Percentiles rank a stretch among this genome's conserved stretches.
Conservation (phyloP, 92 coral and sea anemone genomes). For the Metridium senile region DNA sequence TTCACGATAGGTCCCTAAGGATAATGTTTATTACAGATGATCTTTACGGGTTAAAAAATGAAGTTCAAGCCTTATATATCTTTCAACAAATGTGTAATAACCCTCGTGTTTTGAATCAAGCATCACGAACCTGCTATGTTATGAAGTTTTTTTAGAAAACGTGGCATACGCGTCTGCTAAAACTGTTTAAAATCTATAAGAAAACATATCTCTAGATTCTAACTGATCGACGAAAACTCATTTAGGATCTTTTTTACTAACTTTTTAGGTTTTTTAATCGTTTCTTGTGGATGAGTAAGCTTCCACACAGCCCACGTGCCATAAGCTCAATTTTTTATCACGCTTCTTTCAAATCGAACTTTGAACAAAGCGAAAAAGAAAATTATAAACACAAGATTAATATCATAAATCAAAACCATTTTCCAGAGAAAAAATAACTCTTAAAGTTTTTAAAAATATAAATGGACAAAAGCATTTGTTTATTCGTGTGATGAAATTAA, state of each 20-base stretch:
- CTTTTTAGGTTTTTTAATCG: neutral
- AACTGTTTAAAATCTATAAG: neutral
- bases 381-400: too few species aligned
- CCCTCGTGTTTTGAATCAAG: constrained; percentile 3
- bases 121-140: constrained; percentile 6
- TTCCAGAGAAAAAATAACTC: neutral
- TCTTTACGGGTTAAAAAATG: neutral
- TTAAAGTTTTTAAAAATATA: neutral
- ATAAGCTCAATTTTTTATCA: neutral
- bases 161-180: neutral
- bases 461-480: neutral
- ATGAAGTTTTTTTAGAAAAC: constrained; percentile 8
- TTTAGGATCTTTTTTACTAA: neutral
- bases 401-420: neutral
- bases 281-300: neutral
- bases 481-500: too few species aligned
- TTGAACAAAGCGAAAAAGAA: too few species aligned
- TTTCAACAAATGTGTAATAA: neutral
- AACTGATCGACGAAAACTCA: neutral
- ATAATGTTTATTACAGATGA: too few species aligned
- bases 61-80: neutral
- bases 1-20: neutral
- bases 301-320: constrained; percentile 4
- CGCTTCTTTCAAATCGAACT: neutral
- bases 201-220: neutral